These are phyloP conservation scores for Synaphobranchus kaupii DNA, from an alignment of 2,797 vertebrate genomes.

Conservation along the genomic window DNA sequence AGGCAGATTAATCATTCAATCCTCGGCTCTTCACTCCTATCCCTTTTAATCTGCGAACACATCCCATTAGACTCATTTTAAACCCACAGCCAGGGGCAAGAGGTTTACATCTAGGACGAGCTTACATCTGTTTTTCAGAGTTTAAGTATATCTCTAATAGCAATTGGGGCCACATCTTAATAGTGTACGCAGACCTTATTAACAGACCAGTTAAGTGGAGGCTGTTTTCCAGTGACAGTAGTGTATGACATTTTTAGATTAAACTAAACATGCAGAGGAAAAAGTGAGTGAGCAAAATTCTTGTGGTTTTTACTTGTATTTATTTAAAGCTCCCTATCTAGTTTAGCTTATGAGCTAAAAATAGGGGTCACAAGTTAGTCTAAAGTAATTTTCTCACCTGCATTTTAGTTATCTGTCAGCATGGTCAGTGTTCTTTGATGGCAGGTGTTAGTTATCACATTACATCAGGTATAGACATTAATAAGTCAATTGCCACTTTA, in stretches of 20 bases:
- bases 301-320: too few species aligned
- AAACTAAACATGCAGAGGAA: background rate
- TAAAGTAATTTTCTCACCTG: too few species aligned
- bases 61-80: slow-evolving; percentile 18
- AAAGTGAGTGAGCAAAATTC: background rate
- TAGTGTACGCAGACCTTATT: background rate
- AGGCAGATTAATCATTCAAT: slow-evolving; percentile 49
- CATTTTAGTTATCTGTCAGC: too few species aligned
- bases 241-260: background rate
- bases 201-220: background rate
- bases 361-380: too few species aligned
- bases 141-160: background rate
- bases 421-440: too few species aligned
- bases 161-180: slow-evolving; percentile 1
- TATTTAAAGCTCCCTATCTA: too few species aligned
- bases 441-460: too few species aligned
- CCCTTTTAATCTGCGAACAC: slow-evolving; percentile 17
- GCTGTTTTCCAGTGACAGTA: background rate
- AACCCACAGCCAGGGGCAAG: background rate
- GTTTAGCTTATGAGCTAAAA: too few species aligned
- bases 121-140: slow-evolving; percentile 19
- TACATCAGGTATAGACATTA: too few species aligned
- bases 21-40: slow-evolving; percentile 28
- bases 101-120: slow-evolving; percentile 12
- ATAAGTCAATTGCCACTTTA: too few species aligned